Conservation (phyloP, 2,797 vertebrate genomes). For the Enteromius trimaculatus region DNA sequence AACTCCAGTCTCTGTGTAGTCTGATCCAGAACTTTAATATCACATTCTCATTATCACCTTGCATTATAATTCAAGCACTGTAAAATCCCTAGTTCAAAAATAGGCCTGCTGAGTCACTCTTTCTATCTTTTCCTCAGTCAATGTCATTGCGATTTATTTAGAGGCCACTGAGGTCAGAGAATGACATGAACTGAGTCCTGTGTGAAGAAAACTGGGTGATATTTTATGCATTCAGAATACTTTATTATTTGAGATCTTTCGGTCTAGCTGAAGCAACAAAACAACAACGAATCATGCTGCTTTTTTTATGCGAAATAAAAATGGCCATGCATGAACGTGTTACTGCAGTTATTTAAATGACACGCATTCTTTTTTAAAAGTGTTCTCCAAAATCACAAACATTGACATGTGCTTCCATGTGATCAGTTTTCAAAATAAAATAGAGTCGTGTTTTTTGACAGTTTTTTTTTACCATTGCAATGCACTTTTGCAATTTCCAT, state of each 20-base stretch:
- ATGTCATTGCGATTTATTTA: not conserved
- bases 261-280: not conserved
- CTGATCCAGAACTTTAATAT: not conserved
- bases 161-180: not conserved
- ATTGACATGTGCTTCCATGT: not conserved
- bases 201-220: not conserved
- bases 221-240: not conserved
- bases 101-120: not conserved
- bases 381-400: not conserved
- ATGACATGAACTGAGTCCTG: not conserved
- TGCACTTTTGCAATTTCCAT: not conserved
- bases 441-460: too few species aligned
- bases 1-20: not conserved
- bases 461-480: too few species aligned
- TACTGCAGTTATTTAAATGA: not conserved
- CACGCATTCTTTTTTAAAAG: not conserved
- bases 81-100: not conserved
- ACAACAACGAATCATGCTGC: not conserved
- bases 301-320: not conserved
- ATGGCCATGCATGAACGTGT: not conserved
- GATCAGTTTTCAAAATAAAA: not conserved
- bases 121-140: not conserved
- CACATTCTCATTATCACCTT: not conserved
- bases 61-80: not conserved
- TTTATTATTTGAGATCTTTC: not conserved